Conservation (phyloP, 2,888 invertebrate genomes). For the Mythimna albipuncta region DNA sequence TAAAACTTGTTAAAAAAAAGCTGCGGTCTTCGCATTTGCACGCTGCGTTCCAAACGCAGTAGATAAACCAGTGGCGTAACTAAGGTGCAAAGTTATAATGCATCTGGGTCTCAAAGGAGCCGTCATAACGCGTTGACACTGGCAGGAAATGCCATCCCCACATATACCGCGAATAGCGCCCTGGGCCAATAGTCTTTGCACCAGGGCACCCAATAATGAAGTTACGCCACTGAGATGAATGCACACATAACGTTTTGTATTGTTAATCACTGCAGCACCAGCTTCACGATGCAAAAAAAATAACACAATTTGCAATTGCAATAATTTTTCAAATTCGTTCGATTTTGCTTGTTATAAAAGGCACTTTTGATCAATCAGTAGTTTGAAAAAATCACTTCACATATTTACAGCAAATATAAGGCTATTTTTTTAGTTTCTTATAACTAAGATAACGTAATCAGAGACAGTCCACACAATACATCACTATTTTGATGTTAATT, state of each 20-base stretch:
- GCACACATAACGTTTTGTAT: slow-evolving; percentile 18
- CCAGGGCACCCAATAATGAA: background rate
- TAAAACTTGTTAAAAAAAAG: slow-evolving; percentile 58
- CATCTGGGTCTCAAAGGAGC: background rate
- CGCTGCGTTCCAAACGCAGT: slow-evolving; percentile 26
- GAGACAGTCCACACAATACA: background rate
- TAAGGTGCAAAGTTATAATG: background rate
- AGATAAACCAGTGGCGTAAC: slow-evolving; percentile 8
- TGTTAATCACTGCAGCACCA: slow-evolving; percentile 52
- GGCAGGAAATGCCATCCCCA: background rate
- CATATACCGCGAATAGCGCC: background rate
- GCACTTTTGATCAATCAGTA: slow-evolving; percentile 36
- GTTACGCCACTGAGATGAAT: slow-evolving; percentile 8
- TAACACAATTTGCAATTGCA: slow-evolving; percentile 20
- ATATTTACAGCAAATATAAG: background rate
- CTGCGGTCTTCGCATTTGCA: slow-evolving; percentile 37
- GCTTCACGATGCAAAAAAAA: slow-evolving; percentile 36
- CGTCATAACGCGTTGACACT: background rate
- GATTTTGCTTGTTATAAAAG: slow-evolving; percentile 32
- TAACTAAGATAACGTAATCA: background rate
- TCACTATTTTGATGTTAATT: background rate
- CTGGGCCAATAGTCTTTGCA: background rate
- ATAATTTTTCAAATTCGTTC: background rate
- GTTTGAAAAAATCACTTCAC: slow-evolving; percentile 3
- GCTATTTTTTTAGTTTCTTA: background rate